A percentile compares a stretch with the other conserved stretches of the same genome.
Evolutionary conservation across 1,140 invertebrate genomes (phyloP).

Genomic region (Brachionus plicatilis): DNA sequence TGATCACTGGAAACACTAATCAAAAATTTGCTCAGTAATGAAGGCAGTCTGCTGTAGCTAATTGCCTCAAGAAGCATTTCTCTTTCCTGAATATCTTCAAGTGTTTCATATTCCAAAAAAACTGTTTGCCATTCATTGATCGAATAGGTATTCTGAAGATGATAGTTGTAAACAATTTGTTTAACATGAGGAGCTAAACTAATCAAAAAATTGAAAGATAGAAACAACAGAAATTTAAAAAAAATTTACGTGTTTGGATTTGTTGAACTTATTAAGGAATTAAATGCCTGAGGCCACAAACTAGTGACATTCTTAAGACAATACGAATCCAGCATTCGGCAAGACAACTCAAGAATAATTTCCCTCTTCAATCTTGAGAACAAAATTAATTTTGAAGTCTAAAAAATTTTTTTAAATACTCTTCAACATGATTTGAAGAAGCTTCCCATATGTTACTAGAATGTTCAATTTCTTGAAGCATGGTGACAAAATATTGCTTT

Average conservation of each 20-base stretch:
- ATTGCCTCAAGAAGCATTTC: constrained; percentile 32
- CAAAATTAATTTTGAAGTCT: neutral
- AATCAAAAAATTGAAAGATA: neutral
- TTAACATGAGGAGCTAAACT: constrained; percentile 11
- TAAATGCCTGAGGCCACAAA: neutral
- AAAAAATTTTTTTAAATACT: neutral
- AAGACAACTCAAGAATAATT: constrained; percentile 18
- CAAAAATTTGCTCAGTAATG: constrained; percentile 8
- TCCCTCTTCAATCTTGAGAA: constrained; percentile 16
- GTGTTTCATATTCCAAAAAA: neutral
- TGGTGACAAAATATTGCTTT: constrained; percentile 4
- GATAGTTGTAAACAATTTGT: constrained; percentile 18
- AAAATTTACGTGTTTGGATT: neutral
- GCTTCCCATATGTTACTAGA: constrained; percentile 8
- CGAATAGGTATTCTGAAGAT: constrained; percentile 29
- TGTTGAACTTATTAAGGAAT: neutral
- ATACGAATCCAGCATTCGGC: neutral
- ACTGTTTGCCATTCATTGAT: constrained; percentile 1
- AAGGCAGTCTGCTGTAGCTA: neutral
- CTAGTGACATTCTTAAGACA: constrained; percentile 12
- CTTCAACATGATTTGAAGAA: constrained; percentile 20
- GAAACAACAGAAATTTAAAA: neutral
- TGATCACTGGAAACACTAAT: neutral
- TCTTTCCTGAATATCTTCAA: constrained; percentile 34
- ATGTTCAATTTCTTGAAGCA: constrained; percentile 10